Conservation (phyloP, 2,888 invertebrate species). For the Ectemnius continuus region DNA sequence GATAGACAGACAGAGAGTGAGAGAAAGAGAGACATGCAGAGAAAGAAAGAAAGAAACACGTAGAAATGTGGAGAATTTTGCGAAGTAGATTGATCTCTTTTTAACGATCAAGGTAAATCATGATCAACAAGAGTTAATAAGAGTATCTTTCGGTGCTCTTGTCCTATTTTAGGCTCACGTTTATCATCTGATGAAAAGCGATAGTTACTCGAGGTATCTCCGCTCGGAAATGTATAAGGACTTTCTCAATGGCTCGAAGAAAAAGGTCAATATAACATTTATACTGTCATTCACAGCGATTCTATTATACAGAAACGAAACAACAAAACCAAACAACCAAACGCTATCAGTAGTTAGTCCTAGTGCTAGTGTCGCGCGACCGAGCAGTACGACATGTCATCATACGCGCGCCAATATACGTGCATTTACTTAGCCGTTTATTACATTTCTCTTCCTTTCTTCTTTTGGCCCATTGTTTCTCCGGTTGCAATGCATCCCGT, state of each 20-base stretch:
- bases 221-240: conserved; percentile 99
- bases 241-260: conserved; percentile 95
- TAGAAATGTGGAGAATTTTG: conserved; percentile 41
- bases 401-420: not conserved
- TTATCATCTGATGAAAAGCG: conserved; percentile 99
- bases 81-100: conserved; percentile 6
- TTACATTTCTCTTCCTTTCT: too few relatives aligned
- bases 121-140: conserved; percentile 15
- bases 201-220: conserved; percentile 98
- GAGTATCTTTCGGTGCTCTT: conserved; percentile 40
- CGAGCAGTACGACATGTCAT: not conserved
- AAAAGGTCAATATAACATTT: conserved; percentile 86
- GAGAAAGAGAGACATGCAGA: not conserved
- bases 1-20: not conserved
- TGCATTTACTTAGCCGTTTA: too few relatives aligned
- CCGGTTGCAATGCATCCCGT: too few relatives aligned
- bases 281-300: conserved; percentile 33
- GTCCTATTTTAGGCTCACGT: conserved; percentile 90
- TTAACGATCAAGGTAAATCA: conserved; percentile 26
- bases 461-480: too few relatives aligned
- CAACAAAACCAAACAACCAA: not conserved
- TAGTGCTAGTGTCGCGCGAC: conserved; percentile 3
- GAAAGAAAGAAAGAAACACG: conserved; percentile 15
- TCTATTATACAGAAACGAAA: conserved; percentile 10
- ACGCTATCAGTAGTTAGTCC: conserved; percentile 4